A percentile compares a stretch with the other conserved stretches of the same genome.
phyloP scores from a whole-genome alignment of 1,140 invertebrate species.

The Formica exsecta region DNA sequence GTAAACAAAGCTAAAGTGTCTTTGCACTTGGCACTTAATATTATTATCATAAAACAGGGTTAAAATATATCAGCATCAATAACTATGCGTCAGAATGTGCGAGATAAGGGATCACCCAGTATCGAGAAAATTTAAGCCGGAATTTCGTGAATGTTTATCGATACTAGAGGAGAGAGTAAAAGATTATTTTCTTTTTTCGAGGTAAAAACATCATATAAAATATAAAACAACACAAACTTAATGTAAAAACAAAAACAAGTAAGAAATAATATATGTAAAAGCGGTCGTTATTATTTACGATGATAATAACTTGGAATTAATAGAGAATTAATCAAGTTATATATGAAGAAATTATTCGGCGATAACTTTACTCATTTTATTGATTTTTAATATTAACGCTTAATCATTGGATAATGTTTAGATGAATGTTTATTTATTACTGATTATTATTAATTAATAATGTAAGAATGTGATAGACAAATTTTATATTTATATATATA shows the following conservation, averaged over 20 bases:
- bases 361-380: background rate
- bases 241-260: background rate
- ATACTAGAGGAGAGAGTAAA: background rate
- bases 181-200: background rate
- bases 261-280: background rate
- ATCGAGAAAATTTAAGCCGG: background rate
- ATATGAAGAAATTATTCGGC: background rate
- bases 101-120: background rate
- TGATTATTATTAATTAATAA: conserved; percentile 2
- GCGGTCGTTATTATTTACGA: background rate
- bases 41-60: background rate
- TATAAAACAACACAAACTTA: background rate
- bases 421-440: background rate
- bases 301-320: background rate
- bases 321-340: background rate
- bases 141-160: background rate
- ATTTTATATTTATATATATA: background rate
- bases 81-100: background rate
- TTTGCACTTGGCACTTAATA: background rate
- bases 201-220: background rate
- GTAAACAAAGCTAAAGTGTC: conserved; percentile 18
- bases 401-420: background rate
- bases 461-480: background rate
- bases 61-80: background rate
- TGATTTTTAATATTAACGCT: background rate